Base-by-base conservation (phyloP, 2,888 invertebrate species). In the Encarsia formosa region DNA sequence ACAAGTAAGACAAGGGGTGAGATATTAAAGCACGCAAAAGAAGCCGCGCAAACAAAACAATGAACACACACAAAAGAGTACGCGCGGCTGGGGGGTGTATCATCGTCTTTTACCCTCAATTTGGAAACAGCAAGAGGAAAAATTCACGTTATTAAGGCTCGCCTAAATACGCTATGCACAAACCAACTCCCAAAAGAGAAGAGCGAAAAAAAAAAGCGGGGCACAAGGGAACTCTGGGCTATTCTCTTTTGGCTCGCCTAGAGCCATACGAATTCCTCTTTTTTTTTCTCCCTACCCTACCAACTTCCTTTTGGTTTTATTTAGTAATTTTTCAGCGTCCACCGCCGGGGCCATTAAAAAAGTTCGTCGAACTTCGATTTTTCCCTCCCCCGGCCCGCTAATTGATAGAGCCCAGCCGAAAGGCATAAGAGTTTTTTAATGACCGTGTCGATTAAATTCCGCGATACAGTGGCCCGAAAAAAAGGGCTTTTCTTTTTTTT, bases 371-470 rank as follows among this genome's bases (percentile, higher is more conserved):
- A 46, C 46, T 50, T 47, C 38, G 38, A 49, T 54, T 45, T 48
- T 41, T 6, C 20, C 15, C 16, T 18, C 16, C n/a, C n/a, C 20
- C 3, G 22, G 20, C 23, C n/a, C 37, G 39, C 26, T 47, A 47
- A 52, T 47, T 47, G 23, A 47, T 48, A 16, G 46, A 32, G 29
- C 5, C 11, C 31, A 31, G 23, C 8, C 16, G 24, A 34, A 29
- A 41, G 37, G 37, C 52, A 8, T n/a, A 19, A 44, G 44, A 49
- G 19, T 40, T 49, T 54, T 54, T 54, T 54, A 50, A 50, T 42
- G 42, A 50, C 15, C 42, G 5, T 19, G 24, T 37, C 49, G 48
- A 53, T 53, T 53, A 50, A 54, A 50, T 54, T 37, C 49, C 23
- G n/a, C 26, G 35, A 43, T 43, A 43, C 22, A 49, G 34, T 42